Evolutionary conservation across 2,888 invertebrate genomes (phyloP).

Genomic region (Cerastis rubricosa): DNA sequence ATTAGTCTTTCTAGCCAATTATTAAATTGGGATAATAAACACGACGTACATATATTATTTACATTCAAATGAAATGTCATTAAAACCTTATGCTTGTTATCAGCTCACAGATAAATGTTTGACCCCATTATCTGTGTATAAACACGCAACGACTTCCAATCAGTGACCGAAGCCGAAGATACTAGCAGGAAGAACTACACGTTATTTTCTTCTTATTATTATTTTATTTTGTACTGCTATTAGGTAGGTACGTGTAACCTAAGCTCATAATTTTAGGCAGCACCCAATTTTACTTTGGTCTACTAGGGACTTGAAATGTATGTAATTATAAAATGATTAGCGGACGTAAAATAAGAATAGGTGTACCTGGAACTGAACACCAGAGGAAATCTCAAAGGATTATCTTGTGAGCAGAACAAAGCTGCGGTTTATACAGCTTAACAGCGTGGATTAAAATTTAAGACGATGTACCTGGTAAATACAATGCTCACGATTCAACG

Average conservation of each 20-base stretch:
- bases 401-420: slow-evolving; percentile 35
- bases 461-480: slow-evolving; percentile 20
- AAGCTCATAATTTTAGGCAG: background rate
- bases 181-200: slow-evolving; percentile 69
- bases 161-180: slow-evolving; percentile 69
- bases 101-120: slow-evolving; percentile 76
- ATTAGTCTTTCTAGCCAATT: background rate
- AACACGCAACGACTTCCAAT: slow-evolving; percentile 76
- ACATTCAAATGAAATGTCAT: slow-evolving; percentile 55
- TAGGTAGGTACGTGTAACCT: background rate
- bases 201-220: slow-evolving; percentile 52
- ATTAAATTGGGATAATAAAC: slow-evolving; percentile 21
- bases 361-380: slow-evolving; percentile 7
- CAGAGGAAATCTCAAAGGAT: slow-evolving; percentile 15
- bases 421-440: slow-evolving; percentile 20
- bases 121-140: slow-evolving; percentile 81
- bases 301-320: background rate
- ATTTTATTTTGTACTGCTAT: slow-evolving; percentile 4
- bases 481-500: slow-evolving; percentile 14
- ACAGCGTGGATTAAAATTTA: slow-evolving; percentile 19
- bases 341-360: slow-evolving; percentile 1
- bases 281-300: background rate
- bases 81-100: slow-evolving; percentile 69
- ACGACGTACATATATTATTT: slow-evolving; percentile 26
- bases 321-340: slow-evolving; percentile 5